phyloP scores from a whole-genome alignment of 2,113 vertebrate genomes.

The Bungarus multicinctus region DNA sequence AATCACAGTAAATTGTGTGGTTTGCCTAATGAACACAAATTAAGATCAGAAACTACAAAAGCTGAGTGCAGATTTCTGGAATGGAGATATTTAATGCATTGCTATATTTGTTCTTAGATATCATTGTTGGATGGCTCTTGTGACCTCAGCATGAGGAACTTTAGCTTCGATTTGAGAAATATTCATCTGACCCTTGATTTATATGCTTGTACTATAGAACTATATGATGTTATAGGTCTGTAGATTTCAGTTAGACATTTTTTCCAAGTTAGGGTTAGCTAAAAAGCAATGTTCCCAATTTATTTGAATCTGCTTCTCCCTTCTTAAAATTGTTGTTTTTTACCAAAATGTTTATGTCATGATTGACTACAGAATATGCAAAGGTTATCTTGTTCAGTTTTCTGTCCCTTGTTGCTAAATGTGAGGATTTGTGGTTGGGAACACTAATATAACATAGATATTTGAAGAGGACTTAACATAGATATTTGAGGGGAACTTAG shows the following conservation, averaged over 20 bases:
- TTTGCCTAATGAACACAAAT: constrained; percentile 27
- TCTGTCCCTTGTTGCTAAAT: not conserved
- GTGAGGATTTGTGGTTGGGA: not conserved
- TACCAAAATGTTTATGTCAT: not conserved
- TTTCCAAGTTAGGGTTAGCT: not conserved
- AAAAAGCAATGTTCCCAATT: not conserved
- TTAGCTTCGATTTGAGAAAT: not conserved
- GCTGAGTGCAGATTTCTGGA: constrained; percentile 4
- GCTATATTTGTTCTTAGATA: constrained; percentile 5
- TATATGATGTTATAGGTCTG: not conserved
- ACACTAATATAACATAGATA: not conserved
- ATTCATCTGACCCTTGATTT: not conserved
- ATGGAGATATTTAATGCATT: not conserved
- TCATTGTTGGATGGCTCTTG: not conserved
- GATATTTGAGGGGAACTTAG: too few relatives aligned
- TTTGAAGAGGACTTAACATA: not conserved
- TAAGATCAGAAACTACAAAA: constrained; percentile 18
- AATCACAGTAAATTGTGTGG: constrained; percentile 27
- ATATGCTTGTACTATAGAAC: not conserved
- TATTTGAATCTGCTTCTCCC: not conserved
- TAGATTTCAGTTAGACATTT: not conserved
- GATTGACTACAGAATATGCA: not conserved
- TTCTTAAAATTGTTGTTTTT: not conserved
- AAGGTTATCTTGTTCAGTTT: not conserved
- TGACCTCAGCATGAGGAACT: not conserved